A percentile compares a stretch with the other conserved stretches of the same genome.
Evolutionary conservation across 2,888 invertebrate species (phyloP).

Genomic region (Tryphoninae sp.): DNA sequence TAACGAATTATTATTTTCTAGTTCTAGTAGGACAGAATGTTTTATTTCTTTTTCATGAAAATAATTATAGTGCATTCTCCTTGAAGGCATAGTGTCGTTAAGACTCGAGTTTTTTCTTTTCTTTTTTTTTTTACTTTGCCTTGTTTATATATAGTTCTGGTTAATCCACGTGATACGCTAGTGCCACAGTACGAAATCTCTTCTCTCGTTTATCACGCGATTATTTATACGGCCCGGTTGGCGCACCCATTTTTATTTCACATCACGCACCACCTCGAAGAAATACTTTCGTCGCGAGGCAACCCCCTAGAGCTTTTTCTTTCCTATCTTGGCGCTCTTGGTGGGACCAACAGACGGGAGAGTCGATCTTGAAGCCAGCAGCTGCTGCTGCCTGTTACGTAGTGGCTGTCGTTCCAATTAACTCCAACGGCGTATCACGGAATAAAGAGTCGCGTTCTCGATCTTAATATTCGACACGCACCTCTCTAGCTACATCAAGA

Average conservation of each 20-base stretch:
- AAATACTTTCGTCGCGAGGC: conserved; percentile 3
- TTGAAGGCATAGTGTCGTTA: not conserved
- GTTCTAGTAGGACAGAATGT: too few species aligned
- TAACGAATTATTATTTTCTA: too few species aligned
- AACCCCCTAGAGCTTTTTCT: conserved; percentile 7
- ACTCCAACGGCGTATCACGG: not conserved
- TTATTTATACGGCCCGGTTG: conserved; percentile 54
- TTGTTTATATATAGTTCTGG: conserved; percentile 20
- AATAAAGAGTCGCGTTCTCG: not conserved
- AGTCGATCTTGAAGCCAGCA: conserved; percentile 34
- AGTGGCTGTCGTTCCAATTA: not conserved
- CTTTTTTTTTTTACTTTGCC: conserved; percentile 1
- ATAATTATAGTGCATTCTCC: not conserved
- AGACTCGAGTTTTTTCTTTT: not conserved
- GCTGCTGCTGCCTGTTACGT: conserved; percentile 9
- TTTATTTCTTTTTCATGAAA: not conserved
- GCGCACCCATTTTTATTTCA: conserved; percentile 38
- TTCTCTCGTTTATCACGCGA: conserved; percentile 59
- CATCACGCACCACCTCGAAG: not conserved
- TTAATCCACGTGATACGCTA: conserved; percentile 40
- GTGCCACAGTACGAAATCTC: conserved; percentile 20
- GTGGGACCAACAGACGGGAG: conserved; percentile 15
- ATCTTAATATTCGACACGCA: conserved; percentile 48
- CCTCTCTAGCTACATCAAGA: not conserved
- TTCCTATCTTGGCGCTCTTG: conserved; percentile 17